These are phyloP conservation scores for Eciton burchellii DNA, from an alignment of 1,140 invertebrate species.

Conservation along the genomic window DNA sequence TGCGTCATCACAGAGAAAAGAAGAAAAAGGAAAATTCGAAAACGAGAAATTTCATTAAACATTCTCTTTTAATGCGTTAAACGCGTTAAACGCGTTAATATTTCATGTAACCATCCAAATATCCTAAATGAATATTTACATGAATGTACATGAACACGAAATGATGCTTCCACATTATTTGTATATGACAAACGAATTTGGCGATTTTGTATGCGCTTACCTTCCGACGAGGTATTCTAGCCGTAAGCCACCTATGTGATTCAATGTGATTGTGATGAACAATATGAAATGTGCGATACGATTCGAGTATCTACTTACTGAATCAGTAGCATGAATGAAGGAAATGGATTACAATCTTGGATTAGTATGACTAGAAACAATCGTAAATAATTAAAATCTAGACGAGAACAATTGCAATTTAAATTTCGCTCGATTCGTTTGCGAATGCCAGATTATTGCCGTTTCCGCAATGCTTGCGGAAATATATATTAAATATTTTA, in stretches of 20 bases:
- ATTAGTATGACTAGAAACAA: conserved; percentile 6
- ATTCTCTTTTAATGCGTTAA: too few relatives aligned
- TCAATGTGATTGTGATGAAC: not conserved
- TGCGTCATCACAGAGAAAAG: not conserved
- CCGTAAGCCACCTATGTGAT: not conserved
- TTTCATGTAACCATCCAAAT: too few relatives aligned
- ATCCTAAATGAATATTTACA: not conserved
- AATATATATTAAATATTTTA: conserved; percentile 8
- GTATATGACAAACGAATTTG: not conserved
- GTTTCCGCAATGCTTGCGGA: not conserved
- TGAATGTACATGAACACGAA: not conserved
- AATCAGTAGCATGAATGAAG: conserved; percentile 8
- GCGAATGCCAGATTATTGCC: not conserved
- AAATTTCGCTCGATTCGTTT: conserved; percentile 1
- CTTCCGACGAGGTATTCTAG: conserved; percentile 36
- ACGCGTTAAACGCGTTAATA: too few relatives aligned
- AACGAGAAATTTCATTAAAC: not conserved
- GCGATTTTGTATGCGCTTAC: conserved; percentile 13
- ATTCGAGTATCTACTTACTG: conserved; percentile 43
- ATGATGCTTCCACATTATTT: not conserved
- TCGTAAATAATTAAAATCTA: conserved; percentile 9
- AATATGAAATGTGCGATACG: not conserved
- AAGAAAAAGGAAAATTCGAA: not conserved
- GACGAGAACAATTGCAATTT: not conserved
- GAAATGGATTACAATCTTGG: conserved; percentile 14